Base-by-base conservation (phyloP, 1,140 invertebrate genomes). In the Cydia strobilella region DNA sequence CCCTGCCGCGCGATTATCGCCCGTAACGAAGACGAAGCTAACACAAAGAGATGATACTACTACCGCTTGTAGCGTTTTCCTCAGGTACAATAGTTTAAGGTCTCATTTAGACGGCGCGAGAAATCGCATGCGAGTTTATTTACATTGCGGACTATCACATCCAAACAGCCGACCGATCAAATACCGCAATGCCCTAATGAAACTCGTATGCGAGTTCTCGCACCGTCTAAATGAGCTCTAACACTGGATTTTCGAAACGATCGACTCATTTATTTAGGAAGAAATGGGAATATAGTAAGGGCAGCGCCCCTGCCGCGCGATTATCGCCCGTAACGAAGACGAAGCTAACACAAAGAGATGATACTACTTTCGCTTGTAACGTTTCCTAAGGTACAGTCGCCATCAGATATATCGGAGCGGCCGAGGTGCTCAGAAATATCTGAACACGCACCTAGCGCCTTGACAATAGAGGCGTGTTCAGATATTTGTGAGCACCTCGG, bases 1-100 rank as follows among this genome's bases (percentile, higher is more conserved):
- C 48, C n/a, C n/a, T 51, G 48, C 48, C 48, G n/a, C 48, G n/a
- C 48, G n/a, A 51, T 51, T 51, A 51, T 51, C 48, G 48, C 48
- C 48, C 15, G 13, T 51, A 51, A n/a, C 1, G n/a, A 51, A 51
- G 48, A 2, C 13, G 48, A n/a, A 18, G 4, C n/a, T 15, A 18
- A n/a, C n/a, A 51, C 48, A 51, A 51, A 51, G 48, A 51, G 48
- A 51, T 15, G 13, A 45, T 45, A 45, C 39, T 12, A 45, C 12
- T 51, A 18, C 12, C 3, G 48, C 13, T 45, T 51, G 48, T 51
- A 51, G 48, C 48, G 48, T 18, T 51, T 51, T 15, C 48, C 15
- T 15, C 0, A 12, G 42, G 42, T 45, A 45, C 42, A 1, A 15
- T 45, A 3, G 15, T 15, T 45, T 45, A 15, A 13, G 15, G 31